These are phyloP conservation scores for Hesperophylax magnus DNA, from an alignment of 1,140 invertebrate genomes.

Conservation along the genomic window DNA sequence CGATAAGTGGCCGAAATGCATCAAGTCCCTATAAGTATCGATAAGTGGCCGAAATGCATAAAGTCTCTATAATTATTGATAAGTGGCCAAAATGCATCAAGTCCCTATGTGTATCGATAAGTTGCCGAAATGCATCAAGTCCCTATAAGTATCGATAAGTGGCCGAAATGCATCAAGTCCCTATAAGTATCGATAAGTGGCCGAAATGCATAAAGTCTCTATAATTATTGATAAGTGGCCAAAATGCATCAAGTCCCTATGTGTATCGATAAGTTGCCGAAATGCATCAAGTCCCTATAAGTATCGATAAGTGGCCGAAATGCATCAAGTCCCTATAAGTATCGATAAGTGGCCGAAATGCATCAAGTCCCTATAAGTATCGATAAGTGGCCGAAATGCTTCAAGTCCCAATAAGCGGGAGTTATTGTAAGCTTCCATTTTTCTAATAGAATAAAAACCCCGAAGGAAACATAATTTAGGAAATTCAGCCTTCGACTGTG, in stretches of 20 bases:
- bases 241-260: not conserved
- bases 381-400: not conserved
- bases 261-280: not conserved
- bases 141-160: not conserved
- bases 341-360: not conserved
- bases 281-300: not conserved
- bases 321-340: not conserved
- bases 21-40: not conserved
- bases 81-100: not conserved
- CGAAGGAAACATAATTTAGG: conserved; percentile 11
- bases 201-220: not conserved
- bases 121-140: not conserved
- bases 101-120: too few species aligned
- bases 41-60: not conserved
- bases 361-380: not conserved
- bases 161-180: not conserved
- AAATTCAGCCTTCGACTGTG: not conserved
- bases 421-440: not conserved
- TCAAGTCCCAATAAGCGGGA: conserved; percentile 3
- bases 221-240: not conserved
- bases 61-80: too few species aligned
- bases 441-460: conserved; percentile 18
- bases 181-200: not conserved
- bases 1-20: not conserved
- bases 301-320: not conserved